Evolutionary conservation across 2,888 invertebrate genomes (phyloP), one percentile per base, ranked within the genome.

Genomic region (Synergus gifuensis): DNA sequence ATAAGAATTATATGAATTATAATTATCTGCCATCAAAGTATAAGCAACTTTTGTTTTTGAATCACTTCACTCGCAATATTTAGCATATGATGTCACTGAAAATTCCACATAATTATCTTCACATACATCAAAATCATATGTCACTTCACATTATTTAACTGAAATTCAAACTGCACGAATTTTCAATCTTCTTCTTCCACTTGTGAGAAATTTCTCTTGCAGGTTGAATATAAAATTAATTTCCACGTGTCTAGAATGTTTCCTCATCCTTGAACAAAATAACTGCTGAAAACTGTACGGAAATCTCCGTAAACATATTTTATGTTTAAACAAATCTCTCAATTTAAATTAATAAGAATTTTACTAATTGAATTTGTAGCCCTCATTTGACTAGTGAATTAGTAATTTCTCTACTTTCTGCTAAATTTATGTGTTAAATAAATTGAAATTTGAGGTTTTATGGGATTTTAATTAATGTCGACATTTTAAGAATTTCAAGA

Each of bases 191-290:
- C 73, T 28, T 73, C 46, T 54, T n/a, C 54, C 54, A 73, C 73
- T 54, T 73, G 73, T n/a, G n/a, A 73, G 73, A 54, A 73, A 73
- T 54, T 73, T n/a, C 36, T 73, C n/a, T 49, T 36, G 36, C 54
- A 36, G 16, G 54, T 36, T 54, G 73, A 73, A 73, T 73, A 73
- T 54, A 73, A 36, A 73, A 36, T 73, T n/a, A 54, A 54, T 73
- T 54, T 73, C 40, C 28, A 28, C 28, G 73, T 73, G 28, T 9
- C 36, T 49, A 54, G 73, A 28, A 54, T 36, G 4, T 73, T 73
- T 69, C 36, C 54, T 73, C 69, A 73, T 73, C 36, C 69, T 73
- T 73, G 54, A 54, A 73, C 28, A 73, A 49, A 73, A 73, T n/a
- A 54, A 22, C 49, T 28, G n/a, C 49, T n/a, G n/a, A 73, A 36